Evolutionary conservation across 2,888 invertebrate species (phyloP), one percentile per base, ranked within the genome.

Genomic region (Cantharis lateralis): DNA sequence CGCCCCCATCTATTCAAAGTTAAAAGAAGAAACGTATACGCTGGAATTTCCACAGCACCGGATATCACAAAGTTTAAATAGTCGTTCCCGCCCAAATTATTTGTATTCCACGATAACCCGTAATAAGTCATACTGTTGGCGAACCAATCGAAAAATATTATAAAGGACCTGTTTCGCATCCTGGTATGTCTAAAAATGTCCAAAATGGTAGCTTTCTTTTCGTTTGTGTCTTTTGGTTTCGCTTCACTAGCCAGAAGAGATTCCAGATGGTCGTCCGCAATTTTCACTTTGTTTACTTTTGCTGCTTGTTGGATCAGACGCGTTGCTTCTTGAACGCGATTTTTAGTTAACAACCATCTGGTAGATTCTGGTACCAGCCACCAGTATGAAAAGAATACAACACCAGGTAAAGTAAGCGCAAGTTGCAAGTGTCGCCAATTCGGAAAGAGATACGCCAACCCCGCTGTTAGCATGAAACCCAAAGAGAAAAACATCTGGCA

Each of bases 121-220:
- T 95, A 95, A 87, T 95, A 95, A 10, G 94, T 93, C 76, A 93
- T 93, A 82, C 93, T 94, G 84, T 93, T 94, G 15, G 94, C 94
- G 86, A 94, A 92, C 95, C 95, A 95, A 85, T 93, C 93, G 85
- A 93, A 93, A 87, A 94, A 93, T 79, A 94, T 91, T 72, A 93
- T 89, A n/a, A 93, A 85, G 48, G 92, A 91, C 83, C 92, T 93
- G 79, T 90, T 91, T 76, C 92, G 89, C 68, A 94, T 88, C 84
- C 92, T 93, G 1, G 93, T 91, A 86, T 92, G 91, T 77, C 89
- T 89, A 80, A 93, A 90, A 13, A 93, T 88, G 85, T 93, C 92
- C 64, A 92, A 88, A 1, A 92, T 87, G 0, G 90, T 90, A 0
- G 91, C 89, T 79, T 89, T 87, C 77, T 85, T 88, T 62, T 83